Evolutionary conservation across 2,888 invertebrate species (phyloP), one percentile per base, ranked within the genome.

Genomic region (Malachius bipustulatus): DNA sequence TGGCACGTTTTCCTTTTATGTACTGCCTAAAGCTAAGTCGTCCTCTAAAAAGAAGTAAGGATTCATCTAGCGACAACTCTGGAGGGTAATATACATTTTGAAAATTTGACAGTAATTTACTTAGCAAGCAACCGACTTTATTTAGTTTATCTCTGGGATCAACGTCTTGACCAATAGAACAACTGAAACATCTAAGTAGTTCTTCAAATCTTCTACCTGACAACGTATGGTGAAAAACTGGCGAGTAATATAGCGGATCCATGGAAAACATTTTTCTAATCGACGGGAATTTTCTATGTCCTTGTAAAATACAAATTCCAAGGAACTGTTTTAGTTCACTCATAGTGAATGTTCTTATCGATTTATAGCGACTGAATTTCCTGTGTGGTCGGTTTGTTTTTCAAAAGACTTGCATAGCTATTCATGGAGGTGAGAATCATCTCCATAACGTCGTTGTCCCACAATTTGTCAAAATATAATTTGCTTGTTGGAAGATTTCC

Each of bases 21-120:
- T 47, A 46, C 26, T 39, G 37, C 16, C 44, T 38, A 39, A 49
- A 47, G 13, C 3, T 13, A 11, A 47, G 45, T 16, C 44, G 35
- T 27, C 46, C 45, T 14, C 41, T 41, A 32, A 39, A 40, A 10
- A 38, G 36, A 13, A 42, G n/a, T 12, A 42, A 40, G 14, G 47
- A 46, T 37, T 49, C 45, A 36, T 47, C 43, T 30, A 49, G 31
- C 26, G 44, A 44, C 30, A 47, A 40, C 16, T 40, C 40, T n/a
- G 4, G n/a, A n/a, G 29, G 4, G 6, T 8, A 28, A 28, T 28
- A 28, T 6, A 11, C 29, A 28, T 28, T n/a, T 28, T 28, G 29
- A 28, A n/a, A 28, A n/a, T 28, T 28, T 28, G n/a, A n/a, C 11
- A 11, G 4, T n/a, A 9, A 28, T 9, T 28, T 28, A 10, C 11